Conservation (phyloP, 30 jellyfish, hydroid and myxozoan genomes). For the Chrysaora quinquecirrha region DNA sequence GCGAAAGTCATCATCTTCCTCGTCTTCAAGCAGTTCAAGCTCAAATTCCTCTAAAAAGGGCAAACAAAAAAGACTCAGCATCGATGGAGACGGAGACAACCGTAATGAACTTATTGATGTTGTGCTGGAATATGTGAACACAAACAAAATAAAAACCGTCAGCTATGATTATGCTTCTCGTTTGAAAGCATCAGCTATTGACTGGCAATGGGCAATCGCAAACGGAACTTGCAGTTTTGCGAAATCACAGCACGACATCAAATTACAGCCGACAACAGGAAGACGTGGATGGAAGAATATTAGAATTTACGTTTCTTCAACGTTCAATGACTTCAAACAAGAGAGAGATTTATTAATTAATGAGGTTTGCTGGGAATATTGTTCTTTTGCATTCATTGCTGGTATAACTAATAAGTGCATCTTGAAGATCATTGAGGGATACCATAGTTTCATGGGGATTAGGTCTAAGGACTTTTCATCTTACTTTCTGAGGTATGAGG, state of each 20-base stretch:
- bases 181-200: constrained; percentile 63
- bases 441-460: too few species aligned
- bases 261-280: constrained; percentile 44
- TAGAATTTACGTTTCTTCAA: constrained; percentile 63
- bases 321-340: constrained; percentile 64
- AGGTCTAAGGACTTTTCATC: too few species aligned
- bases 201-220: constrained; percentile 81
- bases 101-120: constrained; percentile 71
- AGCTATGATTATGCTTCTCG: constrained; percentile 67
- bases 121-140: constrained; percentile 73
- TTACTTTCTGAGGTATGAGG: too few species aligned
- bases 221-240: constrained; percentile 55
- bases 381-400: constrained; percentile 8
- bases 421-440: too few species aligned
- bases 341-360: constrained; percentile 59
- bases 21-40: constrained; percentile 10
- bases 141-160: constrained; percentile 37
- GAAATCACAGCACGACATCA: constrained; percentile 13
- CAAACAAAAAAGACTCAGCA: constrained; percentile 25
- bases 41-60: constrained; percentile 19
- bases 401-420: background rate
- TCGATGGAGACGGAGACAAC: constrained; percentile 68
- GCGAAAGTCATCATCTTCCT: background rate
- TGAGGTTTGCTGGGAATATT: constrained; percentile 39
- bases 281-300: constrained; percentile 69